Evolutionary conservation across 2,113 vertebrate genomes (phyloP), one percentile per base, ranked within the genome.

Genomic region (Mirounga angustirostris): DNA sequence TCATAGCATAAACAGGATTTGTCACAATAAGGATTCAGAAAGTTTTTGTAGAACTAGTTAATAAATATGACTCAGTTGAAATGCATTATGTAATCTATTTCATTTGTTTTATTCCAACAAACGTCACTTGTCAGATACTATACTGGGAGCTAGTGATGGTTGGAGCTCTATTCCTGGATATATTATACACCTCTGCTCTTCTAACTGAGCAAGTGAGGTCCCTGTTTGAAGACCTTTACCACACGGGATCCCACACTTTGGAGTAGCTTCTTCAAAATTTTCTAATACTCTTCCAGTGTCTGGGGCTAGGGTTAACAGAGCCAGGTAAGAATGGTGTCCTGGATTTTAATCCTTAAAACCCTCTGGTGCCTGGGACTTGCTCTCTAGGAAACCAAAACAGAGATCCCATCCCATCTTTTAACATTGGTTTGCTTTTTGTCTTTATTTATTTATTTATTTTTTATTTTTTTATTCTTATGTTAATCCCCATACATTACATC

Each of bases 1-100:
- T 73, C 28, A 56, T 7, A 36, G 19, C 8, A 71, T 58, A 58
- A 28, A 56, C 9, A 86, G 0, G 19, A 4, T 36, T 65, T n/a
- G 3, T 22, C 40, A 43, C 28, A 58, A 52, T 1, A 61, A 81
- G 16, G 79, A 40, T 50, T 78, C 4, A 63, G 22, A 63, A 83
- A 84, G 26, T 33, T 56, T 90, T 94, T 65, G 4, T 30, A 79
- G 22, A 21, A 91, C 78, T 93, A 73, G 78, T 90, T 63, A 63
- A 78, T 36, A 71, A 9, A 67, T 89, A 84, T 21, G 10, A 81
- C 56, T 24, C 14, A 63, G 40, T 12, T 84, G 30, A 69, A 40
- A 81, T 69, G 26, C 0, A 50, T 91, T 13, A 4, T 50, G n/a
- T 30, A 58, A 58, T 74, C 24, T 56, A 88, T 83, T 40, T 73